Base-by-base conservation (phyloP, 2,888 invertebrate species). In the Ecliptopera silaceata region DNA sequence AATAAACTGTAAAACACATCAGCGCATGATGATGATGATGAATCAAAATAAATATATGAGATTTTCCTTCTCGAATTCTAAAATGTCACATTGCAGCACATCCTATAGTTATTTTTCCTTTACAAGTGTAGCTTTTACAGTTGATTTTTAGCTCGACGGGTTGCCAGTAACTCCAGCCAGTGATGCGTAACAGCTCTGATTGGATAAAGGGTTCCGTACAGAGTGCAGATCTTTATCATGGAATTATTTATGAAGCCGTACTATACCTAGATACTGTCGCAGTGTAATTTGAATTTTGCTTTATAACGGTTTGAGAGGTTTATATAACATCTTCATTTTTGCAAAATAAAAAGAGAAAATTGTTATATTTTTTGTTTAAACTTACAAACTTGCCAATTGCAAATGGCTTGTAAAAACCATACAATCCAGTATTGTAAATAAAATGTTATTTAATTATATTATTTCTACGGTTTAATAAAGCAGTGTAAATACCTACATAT, bases 111-210 rank as follows among this genome's bases (percentile, higher is more conserved):
- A 49, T 49, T 49, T 42, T 45, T 18, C 12, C 48, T 52, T 52
- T 57, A 32, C 69, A 72, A 10, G 22, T 42, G 13, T 10, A 75
- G 73, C 73, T 74, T 71, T 71, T 73, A 64, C 68, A 68, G 74
- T 78, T 75, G 77, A 78, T 77, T 80, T 72, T 66, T 76, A 73
- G 71, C 72, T 74, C 71, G 61, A 64, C 66, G 59, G 54, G 50
- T 54, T 54, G 59, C 58, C 42, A 68, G 58, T 73, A 80, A 76
- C 72, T 81, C 58, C 42, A 68, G 58, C 74, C 80, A 76, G 72
- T 81, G 84, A 83, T 82, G 82, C 80, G 84, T 74, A 71, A 72
- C 74, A 68, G 64, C 67, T 66, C 72, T 84, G 85, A 86, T 86
- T 85, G 85, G 82, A 85, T 84, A 82, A 84, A 83, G 83, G 84